phyloP scores from a whole-genome alignment of 2,797 vertebrate species.

The Bradypus variegatus region DNA sequence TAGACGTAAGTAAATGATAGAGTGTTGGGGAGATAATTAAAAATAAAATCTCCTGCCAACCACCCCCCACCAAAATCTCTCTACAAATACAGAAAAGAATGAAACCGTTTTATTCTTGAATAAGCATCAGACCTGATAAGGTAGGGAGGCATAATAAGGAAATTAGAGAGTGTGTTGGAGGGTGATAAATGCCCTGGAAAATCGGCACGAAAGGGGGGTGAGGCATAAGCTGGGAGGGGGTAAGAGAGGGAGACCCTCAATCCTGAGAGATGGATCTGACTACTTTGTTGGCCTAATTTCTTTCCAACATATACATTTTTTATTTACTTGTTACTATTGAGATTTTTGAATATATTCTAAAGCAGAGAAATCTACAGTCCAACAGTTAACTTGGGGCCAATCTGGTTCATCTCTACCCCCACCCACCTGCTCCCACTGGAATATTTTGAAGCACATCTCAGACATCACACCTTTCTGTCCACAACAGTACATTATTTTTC shows the following conservation, averaged over 20 bases:
- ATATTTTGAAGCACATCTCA: background rate
- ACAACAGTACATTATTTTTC: background rate
- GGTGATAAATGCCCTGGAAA: background rate
- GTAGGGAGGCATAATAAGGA: accelerated
- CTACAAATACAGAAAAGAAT: background rate
- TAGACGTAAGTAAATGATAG: background rate
- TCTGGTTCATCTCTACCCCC: background rate
- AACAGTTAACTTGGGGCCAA: background rate
- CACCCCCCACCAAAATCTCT: background rate
- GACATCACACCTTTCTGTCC: background rate
- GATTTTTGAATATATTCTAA: background rate
- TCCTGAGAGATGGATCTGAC: background rate
- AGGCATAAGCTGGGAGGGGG: background rate
- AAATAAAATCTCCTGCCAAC: background rate
- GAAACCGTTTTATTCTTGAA: background rate
- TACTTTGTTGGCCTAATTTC: background rate
- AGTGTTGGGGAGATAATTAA: background rate
- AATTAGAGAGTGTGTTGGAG: background rate
- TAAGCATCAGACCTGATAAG: background rate
- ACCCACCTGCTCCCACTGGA: background rate
- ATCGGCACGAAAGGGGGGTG: background rate
- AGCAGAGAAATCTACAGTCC: background rate
- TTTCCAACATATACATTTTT: background rate
- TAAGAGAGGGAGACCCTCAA: background rate
- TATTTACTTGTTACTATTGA: background rate